phyloP scores from a whole-genome alignment of 2,797 vertebrate species.

The Hippoglossus hippoglossus region DNA sequence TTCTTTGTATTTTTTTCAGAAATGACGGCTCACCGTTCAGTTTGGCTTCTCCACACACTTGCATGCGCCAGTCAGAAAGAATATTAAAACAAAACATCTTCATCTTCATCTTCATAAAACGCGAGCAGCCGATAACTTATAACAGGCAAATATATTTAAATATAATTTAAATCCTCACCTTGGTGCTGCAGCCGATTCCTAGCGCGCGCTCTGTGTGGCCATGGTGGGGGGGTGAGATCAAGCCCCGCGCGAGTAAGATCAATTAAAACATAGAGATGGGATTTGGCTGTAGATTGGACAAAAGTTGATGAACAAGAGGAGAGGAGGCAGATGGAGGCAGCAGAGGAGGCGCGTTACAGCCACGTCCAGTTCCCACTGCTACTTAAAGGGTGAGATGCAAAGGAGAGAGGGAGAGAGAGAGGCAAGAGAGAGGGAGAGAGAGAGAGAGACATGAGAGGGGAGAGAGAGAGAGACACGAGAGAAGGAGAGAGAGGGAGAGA shows the following conservation, averaged over 20 bases:
- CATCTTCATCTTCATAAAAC: too few species aligned
- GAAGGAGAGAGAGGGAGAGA: rapidly evolving
- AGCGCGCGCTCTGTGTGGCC: constrained; percentile 7
- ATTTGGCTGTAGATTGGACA: not conserved
- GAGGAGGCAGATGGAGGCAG: not conserved
- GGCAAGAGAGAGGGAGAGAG: too few species aligned
- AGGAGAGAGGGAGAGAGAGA: constrained; percentile 1
- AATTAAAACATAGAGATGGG: not conserved
- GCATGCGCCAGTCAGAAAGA: too few species aligned
- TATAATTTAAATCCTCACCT: constrained; percentile 49
- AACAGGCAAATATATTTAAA: not conserved
- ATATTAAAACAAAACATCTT: too few species aligned
- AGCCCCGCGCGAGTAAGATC: not conserved
- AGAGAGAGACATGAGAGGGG: too few species aligned
- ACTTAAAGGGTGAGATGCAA: constrained; percentile 4
- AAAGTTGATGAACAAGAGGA: constrained; percentile 40
- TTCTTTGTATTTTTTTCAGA: too few species aligned
- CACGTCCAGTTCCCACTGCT: constrained; percentile 18
- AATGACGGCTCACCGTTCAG: too few species aligned
- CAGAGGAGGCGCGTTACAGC: constrained; percentile 6
- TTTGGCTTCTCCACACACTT: too few species aligned
- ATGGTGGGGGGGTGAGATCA: constrained; percentile 7
- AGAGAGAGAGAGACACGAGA: too few species aligned
- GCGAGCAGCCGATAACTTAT: too few species aligned
- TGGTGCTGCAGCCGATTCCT: constrained; percentile 8